These are phyloP conservation scores for Esox lucius DNA, from an alignment of 2,797 vertebrate genomes.

Conservation along the genomic window DNA sequence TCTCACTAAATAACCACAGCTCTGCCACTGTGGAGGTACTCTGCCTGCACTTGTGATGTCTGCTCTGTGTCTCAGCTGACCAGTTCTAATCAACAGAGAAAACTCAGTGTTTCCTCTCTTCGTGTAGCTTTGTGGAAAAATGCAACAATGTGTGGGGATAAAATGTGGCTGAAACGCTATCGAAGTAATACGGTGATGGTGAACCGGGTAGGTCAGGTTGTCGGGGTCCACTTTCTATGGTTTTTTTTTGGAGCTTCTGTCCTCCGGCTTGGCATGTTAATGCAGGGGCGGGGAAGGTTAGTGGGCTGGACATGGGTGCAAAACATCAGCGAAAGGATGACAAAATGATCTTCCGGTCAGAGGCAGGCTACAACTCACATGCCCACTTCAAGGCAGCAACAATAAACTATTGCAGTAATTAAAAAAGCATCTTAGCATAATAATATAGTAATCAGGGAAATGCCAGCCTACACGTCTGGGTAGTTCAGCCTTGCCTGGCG, in stretches of 20 bases:
- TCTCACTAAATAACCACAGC: conserved; percentile 24
- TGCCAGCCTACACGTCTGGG: conserved; percentile 18
- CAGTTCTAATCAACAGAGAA: conserved; percentile 36
- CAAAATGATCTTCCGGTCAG: conserved; percentile 39
- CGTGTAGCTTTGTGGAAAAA: background rate
- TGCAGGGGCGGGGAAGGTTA: conserved; percentile 44
- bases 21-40: conserved; percentile 20
- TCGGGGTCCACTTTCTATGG: conserved; percentile 57
- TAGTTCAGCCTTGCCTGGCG: conserved; percentile 6
- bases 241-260: conserved; percentile 55
- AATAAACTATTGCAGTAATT: conserved; percentile 34
- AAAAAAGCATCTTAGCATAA: conserved; percentile 32
- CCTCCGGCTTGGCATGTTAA: conserved; percentile 39
- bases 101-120: conserved; percentile 11
- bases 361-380: conserved; percentile 40
- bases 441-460: conserved; percentile 28
- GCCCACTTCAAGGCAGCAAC: conserved; percentile 38
- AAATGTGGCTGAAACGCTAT: conserved; percentile 43
- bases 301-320: conserved; percentile 63
- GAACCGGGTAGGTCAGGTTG: conserved; percentile 43
- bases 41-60: conserved; percentile 17
- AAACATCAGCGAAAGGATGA: conserved; percentile 42
- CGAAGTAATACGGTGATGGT: conserved; percentile 54
- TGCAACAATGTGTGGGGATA: conserved; percentile 23
- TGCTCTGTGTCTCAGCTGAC: conserved; percentile 25